Base-by-base conservation (phyloP, 2,888 invertebrate species). In the Lasioglossum villosulum region DNA sequence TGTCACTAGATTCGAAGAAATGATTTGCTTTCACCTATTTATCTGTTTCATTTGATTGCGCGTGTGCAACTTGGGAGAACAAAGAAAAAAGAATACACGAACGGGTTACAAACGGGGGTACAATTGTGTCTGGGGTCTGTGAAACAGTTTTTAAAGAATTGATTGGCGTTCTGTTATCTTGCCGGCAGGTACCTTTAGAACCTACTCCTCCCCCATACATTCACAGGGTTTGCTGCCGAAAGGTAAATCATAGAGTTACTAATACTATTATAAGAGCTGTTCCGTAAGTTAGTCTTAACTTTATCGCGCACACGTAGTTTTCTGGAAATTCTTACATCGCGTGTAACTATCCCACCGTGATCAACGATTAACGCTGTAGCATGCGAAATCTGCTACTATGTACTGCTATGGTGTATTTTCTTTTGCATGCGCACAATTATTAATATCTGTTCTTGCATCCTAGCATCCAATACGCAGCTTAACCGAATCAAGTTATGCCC, bases 181-280 rank as follows among this genome's bases (percentile, higher is more conserved):
- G 93, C 94, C 94, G 92, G 94, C 94, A 95, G 95, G 95, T 95
- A 91, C 93, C 94, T 93, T 95, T 95, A 94, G 94, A 94, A 90
- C 92, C 93, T 88, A 94, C 93, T 94, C 93, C 93, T 93, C 91
- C 94, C 93, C 93, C 93, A 94, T 93, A 94, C 93, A 94, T 96
- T 93, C 96, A 96, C 95, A 96, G 95, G 95, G 95, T 96, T 93
- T 96, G 96, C 96, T 96, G 96, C 94, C 95, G 95, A 90, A 96
- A 96, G 96, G 96, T 96, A 96, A 96, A 94, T 92, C 91, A 93
- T 92, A 93, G 91, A 92, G 90, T 86, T 92, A 94, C 93, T 93
- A 92, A 93, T 92, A 89, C 88, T 89, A 89, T 87, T 87, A 75
- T 81, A 91, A 84, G 83, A 75, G 84, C 88, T 83, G 83, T 80